Conservation (phyloP, 2,113 vertebrate species). For the Carettochelys insculpta region DNA sequence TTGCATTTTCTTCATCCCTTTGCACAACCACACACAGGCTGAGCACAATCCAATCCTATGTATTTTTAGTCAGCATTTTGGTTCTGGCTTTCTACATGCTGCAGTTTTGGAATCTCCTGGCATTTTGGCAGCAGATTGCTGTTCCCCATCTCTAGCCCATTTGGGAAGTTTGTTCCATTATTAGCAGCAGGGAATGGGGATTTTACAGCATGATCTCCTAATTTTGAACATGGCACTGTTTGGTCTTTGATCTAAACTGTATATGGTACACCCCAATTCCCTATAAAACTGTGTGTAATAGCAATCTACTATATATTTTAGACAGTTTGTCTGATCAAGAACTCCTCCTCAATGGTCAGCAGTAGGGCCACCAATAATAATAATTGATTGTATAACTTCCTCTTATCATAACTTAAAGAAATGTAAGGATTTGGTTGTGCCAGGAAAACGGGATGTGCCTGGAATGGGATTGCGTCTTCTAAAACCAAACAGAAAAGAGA, state of each 20-base stretch:
- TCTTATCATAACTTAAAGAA: too few relatives aligned
- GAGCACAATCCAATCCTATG: rapidly evolving
- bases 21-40: background rate
- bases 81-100: background rate
- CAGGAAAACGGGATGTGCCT: too few relatives aligned
- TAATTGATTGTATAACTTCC: too few relatives aligned
- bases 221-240: background rate
- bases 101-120: background rate
- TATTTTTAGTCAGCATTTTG: background rate
- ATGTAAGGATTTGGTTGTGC: too few relatives aligned
- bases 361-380: too few relatives aligned
- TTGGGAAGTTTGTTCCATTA: background rate
- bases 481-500: too few relatives aligned
- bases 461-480: too few relatives aligned
- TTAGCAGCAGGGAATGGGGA: background rate
- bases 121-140: slow-evolving; percentile 2
- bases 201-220: background rate
- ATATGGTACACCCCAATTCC: background rate
- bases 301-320: too few relatives aligned
- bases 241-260: background rate
- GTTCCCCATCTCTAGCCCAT: background rate
- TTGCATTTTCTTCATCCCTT: background rate
- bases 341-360: too few relatives aligned
- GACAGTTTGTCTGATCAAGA: too few relatives aligned
- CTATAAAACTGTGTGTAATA: slow-evolving; percentile 20